Conservation (phyloP, 2,113 vertebrate species). For the Coptodon bakossiorum region DNA sequence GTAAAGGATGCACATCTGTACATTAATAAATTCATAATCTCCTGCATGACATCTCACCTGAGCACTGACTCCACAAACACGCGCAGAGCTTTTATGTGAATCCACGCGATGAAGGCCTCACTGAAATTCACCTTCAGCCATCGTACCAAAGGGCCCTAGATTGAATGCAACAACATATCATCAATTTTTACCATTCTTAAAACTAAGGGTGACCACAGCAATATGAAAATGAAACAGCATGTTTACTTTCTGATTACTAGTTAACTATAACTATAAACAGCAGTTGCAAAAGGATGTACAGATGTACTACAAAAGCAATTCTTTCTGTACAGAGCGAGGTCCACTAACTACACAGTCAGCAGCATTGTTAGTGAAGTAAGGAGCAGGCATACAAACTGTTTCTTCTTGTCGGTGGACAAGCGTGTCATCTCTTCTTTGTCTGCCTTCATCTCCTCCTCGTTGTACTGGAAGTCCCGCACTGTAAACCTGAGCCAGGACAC, state of each 20-base stretch:
- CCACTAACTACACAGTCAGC: not conserved
- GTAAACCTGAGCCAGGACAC: slow-evolving; percentile 76
- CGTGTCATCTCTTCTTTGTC: slow-evolving; percentile 99
- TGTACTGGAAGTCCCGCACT: slow-evolving; percentile 97
- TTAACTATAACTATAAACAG: not conserved
- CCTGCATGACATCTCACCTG: slow-evolving; percentile 70
- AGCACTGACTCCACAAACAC: slow-evolving; percentile 98
- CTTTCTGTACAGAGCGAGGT: not conserved
- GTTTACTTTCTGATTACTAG: not conserved
- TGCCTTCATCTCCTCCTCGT: slow-evolving; percentile 97
- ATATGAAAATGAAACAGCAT: not conserved
- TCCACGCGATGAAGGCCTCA: slow-evolving; percentile 98
- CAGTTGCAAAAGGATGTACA: not conserved
- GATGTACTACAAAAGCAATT: not conserved
- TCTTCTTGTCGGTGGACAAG: slow-evolving; percentile 97
- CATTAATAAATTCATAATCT: not conserved
- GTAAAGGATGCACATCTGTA: not conserved
- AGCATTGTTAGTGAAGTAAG: not conserved
- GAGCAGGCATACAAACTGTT: slow-evolving; percentile 86
- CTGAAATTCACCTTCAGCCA: slow-evolving; percentile 99
- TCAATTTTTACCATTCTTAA: not conserved
- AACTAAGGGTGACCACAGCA: not conserved
- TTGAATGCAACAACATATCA: not conserved
- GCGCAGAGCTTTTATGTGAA: slow-evolving; percentile 95
- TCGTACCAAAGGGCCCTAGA: slow-evolving; percentile 91